Conservation (phyloP, 2,888 invertebrate species). For the Drosophila koepferae region DNA sequence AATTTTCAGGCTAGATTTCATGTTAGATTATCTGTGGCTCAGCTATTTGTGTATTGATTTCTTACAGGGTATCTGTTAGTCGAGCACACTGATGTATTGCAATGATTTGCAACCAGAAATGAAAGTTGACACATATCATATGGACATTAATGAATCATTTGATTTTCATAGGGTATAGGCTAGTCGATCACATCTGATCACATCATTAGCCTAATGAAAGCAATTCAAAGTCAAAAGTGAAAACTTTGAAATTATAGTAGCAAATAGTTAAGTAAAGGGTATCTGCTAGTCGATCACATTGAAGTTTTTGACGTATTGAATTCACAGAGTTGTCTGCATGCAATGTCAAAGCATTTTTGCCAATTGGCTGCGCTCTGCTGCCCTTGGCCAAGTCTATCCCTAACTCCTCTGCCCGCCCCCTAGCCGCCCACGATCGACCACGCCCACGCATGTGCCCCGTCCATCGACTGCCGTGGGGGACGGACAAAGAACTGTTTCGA, state of each 20-base stretch:
- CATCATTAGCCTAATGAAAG: neutral
- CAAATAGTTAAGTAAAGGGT: neutral
- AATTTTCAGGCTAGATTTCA: no score
- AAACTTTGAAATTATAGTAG: neutral
- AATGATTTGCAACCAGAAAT: neutral
- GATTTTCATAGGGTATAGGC: neutral
- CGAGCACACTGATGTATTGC: neutral
- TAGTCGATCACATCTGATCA: neutral
- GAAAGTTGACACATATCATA: rapidly evolving
- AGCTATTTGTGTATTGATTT: neutral
- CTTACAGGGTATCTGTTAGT: neutral
- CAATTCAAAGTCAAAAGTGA: neutral
- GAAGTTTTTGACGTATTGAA: neutral
- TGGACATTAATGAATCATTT: neutral
- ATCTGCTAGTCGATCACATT: neutral
- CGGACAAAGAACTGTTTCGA: slow-evolving; percentile 18
- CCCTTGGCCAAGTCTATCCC: neutral
- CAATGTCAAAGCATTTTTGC: slow-evolving; percentile 61
- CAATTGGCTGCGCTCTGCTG: slow-evolving; percentile 43
- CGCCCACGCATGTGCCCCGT: no score
- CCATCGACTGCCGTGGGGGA: neutral
- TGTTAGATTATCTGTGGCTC: no score
- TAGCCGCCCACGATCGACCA: no score
- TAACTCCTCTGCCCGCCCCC: neutral
- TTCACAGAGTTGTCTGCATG: neutral